These are phyloP conservation scores for Haliclystus octoradiatus DNA, from an alignment of 30 jellyfish, hydroid and myxozoan species.

Conservation along the genomic window DNA sequence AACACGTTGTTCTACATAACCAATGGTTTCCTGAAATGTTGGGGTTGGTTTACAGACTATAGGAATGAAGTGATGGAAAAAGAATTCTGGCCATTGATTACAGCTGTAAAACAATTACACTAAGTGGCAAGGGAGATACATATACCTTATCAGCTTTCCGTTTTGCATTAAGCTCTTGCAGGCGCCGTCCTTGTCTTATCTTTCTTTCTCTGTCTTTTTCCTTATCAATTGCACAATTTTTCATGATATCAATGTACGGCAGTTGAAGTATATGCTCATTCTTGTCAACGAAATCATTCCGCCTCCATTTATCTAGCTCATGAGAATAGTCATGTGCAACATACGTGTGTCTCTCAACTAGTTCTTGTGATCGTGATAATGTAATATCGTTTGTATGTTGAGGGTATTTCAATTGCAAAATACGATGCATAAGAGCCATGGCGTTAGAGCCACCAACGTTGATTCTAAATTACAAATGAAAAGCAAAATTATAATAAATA, in stretches of 20 bases:
- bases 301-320: constrained; percentile 49
- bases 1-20: too few species aligned
- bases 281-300: constrained; percentile 16
- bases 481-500: neutral
- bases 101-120: too few species aligned
- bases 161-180: constrained; percentile 73
- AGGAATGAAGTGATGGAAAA: too few species aligned
- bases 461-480: constrained; percentile 11
- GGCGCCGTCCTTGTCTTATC: constrained; percentile 61
- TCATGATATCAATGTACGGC: constrained; percentile 42
- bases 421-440: constrained; percentile 35
- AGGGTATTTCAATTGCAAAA: constrained; percentile 75
- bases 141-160: constrained; percentile 71
- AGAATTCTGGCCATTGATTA: too few species aligned
- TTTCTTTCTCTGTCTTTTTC: constrained; percentile 78
- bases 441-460: constrained; percentile 71
- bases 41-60: too few species aligned
- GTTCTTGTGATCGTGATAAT: constrained; percentile 65
- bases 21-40: too few species aligned
- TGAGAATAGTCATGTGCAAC: constrained; percentile 54
- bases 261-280: constrained; percentile 35
- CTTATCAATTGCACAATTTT: constrained; percentile 29
- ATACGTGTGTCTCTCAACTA: constrained; percentile 37
- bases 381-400: constrained; percentile 36
- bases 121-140: too few species aligned